Base-by-base conservation (phyloP, 2,797 vertebrate species). In the Sarcoramphus papa region DNA sequence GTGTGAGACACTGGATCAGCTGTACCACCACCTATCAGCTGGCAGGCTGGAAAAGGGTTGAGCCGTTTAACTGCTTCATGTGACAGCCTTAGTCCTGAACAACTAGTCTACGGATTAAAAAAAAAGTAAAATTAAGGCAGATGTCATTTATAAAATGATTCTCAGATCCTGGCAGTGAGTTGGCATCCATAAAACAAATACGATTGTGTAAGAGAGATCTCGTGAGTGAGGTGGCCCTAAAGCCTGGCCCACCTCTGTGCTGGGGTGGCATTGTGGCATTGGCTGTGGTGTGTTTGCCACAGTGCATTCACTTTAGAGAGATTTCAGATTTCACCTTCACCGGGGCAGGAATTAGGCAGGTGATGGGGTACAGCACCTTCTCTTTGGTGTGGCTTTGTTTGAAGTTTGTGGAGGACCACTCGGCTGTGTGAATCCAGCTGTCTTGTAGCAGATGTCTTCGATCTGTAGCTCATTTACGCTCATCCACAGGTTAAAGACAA, bases 41-140 rank as follows among this genome's bases (percentile, higher is more conserved):
- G 73, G 65, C 51, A 67, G 84, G n/a, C 41, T 92, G 88, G 51
- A 64, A 81, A 84, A 67, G 78, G 85, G 62, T 62, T 95, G 86
- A 86, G 35, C 50, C 5, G 0, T 75, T 89, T 68, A 76, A 68
- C 64, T 91, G 90, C 79, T 94, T 86, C 37, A 21, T 41, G 43
- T 91, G 78, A 76, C 74, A 88, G 27, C 62, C 78, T 88, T 73
- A 92, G 63, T 62, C 85, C 76, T 83, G 63, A 90, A 51, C 60
- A 85, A 64, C 63, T 79, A 63, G 54, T 89, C 68, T 93, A 12
- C 37, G 81, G 72, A 47, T 57, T 76, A 14, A 74, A 75, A 68
- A 48, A 95, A 70, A 30, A 28, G 75, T 68, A 88, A 95, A 98
- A 98, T 97, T 86, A 97, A 97, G 95, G 93, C 97, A 84, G 93